Evolutionary conservation across 1,140 invertebrate genomes (phyloP), one percentile per base, ranked within the genome.

Genomic region (Drosophila lini): DNA sequence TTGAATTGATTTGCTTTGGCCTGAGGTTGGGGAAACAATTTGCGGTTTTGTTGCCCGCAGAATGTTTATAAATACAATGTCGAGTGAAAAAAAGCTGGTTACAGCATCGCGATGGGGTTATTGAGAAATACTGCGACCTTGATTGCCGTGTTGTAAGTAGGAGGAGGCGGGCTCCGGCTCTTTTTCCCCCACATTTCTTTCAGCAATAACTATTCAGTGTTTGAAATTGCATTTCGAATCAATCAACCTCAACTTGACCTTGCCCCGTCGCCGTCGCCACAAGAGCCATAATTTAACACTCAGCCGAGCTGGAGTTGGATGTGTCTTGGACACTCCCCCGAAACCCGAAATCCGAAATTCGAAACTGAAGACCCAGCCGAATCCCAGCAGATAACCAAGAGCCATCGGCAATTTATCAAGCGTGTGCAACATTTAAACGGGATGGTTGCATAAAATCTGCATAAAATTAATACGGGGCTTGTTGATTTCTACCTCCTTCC

Each of bases 181-280:
- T 50, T 41, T 67, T 36, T 41, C 28, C 13, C 36, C 1, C 32
- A 45, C 68, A 70, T 71, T 71, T 71, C 47, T 58, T 47, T 47
- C 32, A 31, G 32, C 32, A 45, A 65, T 67, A 52, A 44, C 16
- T 36, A 38, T 53, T 31, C 47, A 16, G 31, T 52, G 22, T 75
- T 76, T 67, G 62, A 76, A 82, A 79, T 69, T 78, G 69, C 81
- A 85, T 81, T 82, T 79, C 57, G 69, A 88, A 86, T 86, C 83
- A 86, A 86, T 86, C 82, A 88, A 88, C 63, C 79, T 61, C 68
- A 80, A 74, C 68, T 83, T 86, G 84, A 86, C 84, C 83, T 88
- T 86, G 84, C 65, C 65, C 65, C 65, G 65, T 65, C 45, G 60
- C 65, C 65, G 65, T 65, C 45, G 60, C 70, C 70, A 64, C 67